phyloP scores from a whole-genome alignment of 2,113 vertebrate species.

The Indri indri region DNA sequence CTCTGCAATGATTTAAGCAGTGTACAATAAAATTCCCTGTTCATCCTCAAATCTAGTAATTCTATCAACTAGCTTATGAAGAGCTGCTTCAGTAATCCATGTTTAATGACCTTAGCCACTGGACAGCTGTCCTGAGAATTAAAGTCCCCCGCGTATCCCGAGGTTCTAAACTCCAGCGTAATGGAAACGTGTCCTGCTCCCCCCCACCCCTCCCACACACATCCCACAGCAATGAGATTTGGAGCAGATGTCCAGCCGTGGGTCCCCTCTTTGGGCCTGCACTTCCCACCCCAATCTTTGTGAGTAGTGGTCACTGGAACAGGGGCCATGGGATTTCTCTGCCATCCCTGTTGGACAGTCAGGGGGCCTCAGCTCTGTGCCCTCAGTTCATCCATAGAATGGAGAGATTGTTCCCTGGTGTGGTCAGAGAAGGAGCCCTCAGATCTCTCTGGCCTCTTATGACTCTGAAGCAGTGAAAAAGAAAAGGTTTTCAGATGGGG shows the following conservation, averaged over 20 bases:
- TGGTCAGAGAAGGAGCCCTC: neutral
- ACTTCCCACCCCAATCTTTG: neutral
- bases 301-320: neutral
- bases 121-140: conserved; percentile 57
- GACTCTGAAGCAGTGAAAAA: neutral
- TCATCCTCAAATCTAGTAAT: conserved; percentile 49
- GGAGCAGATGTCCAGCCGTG: neutral
- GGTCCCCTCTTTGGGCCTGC: neutral
- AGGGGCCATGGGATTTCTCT: neutral
- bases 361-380: neutral
- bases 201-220: neutral
- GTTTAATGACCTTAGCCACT: conserved; percentile 52
- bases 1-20: neutral
- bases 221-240: neutral
- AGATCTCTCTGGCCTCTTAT: neutral
- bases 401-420: neutral
- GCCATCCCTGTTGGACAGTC: fast-evolving
- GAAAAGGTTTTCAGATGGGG: neutral
- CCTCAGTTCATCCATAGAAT: neutral
- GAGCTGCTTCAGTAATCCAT: conserved; percentile 43
- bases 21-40: neutral
- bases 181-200: neutral
- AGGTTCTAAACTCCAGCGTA: neutral
- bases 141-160: neutral
- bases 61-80: conserved; percentile 48